phyloP scores from a whole-genome alignment of 2,888 invertebrate species.

The Fissipunctia ypsillon region DNA sequence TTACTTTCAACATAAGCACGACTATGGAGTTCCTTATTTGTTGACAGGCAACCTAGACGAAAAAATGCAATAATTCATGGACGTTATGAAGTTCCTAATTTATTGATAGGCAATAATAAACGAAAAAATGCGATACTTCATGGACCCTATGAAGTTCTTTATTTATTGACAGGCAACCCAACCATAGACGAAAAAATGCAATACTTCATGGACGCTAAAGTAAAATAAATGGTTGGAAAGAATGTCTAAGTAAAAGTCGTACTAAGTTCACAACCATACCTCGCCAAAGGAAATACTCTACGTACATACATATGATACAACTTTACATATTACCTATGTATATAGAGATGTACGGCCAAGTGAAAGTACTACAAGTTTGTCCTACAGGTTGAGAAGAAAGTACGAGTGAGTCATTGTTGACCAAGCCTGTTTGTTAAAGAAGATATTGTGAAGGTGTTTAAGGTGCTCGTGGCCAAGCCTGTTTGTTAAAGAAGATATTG shows the following conservation, averaged over 20 bases:
- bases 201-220: too few species aligned
- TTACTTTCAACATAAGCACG: too few species aligned
- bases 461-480: not conserved
- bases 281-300: constrained; percentile 23
- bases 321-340: constrained; percentile 32
- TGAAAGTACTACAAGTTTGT: constrained; percentile 39
- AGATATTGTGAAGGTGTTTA: not conserved
- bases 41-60: too few species aligned
- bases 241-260: constrained; percentile 36
- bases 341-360: constrained; percentile 14
- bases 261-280: not conserved
- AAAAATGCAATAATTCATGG: too few species aligned
- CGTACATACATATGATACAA: constrained; percentile 5
- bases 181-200: too few species aligned
- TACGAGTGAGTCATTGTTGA: constrained; percentile 28
- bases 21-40: too few species aligned
- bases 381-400: constrained; percentile 48
- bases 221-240: too few species aligned
- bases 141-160: too few species aligned
- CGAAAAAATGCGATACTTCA: too few species aligned
- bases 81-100: too few species aligned
- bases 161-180: too few species aligned
- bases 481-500: not conserved
- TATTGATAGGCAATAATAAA: too few species aligned
- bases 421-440: not conserved